Percentiles rank a stretch among this genome's conserved stretches.
These are phyloP conservation scores for Neosilurus hyrtlii DNA, from an alignment of 2,797 vertebrate genomes.

Conservation along the genomic window DNA sequence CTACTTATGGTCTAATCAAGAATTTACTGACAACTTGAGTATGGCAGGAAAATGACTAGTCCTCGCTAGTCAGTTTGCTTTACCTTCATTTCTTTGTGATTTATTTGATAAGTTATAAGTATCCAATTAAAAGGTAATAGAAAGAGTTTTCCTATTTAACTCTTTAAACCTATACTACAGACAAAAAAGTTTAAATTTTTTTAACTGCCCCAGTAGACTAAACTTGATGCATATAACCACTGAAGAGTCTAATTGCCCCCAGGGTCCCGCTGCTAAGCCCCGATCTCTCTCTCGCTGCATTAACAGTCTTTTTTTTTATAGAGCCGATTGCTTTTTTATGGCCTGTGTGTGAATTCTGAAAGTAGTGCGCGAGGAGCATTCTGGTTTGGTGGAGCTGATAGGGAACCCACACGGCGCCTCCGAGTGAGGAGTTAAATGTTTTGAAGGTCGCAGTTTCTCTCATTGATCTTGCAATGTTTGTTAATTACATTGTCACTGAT, in stretches of 20 bases:
- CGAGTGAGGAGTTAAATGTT: slow-evolving; percentile 83
- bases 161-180: neutral
- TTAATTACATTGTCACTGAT: slow-evolving; percentile 99
- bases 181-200: slow-evolving; percentile 41
- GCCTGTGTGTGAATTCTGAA: slow-evolving; percentile 65
- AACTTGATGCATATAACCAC: slow-evolving; percentile 71
- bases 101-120: too few relatives aligned
- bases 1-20: slow-evolving; percentile 69
- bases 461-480: slow-evolving; percentile 99
- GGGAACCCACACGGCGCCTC: slow-evolving; percentile 72
- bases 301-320: slow-evolving; percentile 54
- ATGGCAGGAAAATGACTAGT: neutral
- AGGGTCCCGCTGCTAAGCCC: slow-evolving; percentile 64
- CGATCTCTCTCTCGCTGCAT: slow-evolving; percentile 60
- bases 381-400: slow-evolving; percentile 72
- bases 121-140: neutral
- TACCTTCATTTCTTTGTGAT: neutral
- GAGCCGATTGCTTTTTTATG: slow-evolving; percentile 48
- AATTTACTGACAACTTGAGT: slow-evolving; percentile 23
- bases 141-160: neutral
- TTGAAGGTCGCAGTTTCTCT: slow-evolving; percentile 99
- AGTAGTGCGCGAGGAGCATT: slow-evolving; percentile 74
- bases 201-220: slow-evolving; percentile 60
- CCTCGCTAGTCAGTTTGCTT: neutral
- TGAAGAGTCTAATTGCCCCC: slow-evolving; percentile 66